These are phyloP conservation scores for Lampropteryx suffumata DNA, from an alignment of 2,888 invertebrate species.

Conservation along the genomic window DNA sequence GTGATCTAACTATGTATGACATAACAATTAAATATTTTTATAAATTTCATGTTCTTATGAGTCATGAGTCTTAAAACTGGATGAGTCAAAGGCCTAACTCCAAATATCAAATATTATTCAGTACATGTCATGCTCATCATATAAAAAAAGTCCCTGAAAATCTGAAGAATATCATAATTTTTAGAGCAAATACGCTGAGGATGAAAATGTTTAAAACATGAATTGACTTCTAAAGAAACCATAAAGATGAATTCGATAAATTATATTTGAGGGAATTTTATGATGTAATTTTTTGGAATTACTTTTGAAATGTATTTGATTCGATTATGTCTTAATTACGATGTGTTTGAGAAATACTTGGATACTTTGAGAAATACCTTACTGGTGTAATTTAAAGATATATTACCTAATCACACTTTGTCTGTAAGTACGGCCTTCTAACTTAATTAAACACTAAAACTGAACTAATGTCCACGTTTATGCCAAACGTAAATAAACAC, in stretches of 20 bases:
- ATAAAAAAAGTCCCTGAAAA: not conserved
- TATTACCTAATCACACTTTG: not conserved
- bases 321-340: not conserved
- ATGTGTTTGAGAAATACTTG: not conserved
- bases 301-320: not conserved
- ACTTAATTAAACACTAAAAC: slow-evolving; percentile 17
- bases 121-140: too few species aligned
- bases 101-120: too few species aligned
- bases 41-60: too few species aligned
- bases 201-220: slow-evolving; percentile 22
- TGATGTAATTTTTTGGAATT: slow-evolving; percentile 14
- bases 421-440: not conserved
- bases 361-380: not conserved
- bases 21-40: too few species aligned
- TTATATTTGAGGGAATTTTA: slow-evolving; percentile 11
- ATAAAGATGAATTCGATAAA: slow-evolving; percentile 21
- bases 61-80: too few species aligned
- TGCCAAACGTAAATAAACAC: slow-evolving; percentile 10
- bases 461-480: slow-evolving; percentile 11
- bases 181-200: not conserved
- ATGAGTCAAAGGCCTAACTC: too few species aligned
- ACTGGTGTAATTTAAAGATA: not conserved
- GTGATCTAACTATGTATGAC: too few species aligned
- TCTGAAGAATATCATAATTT: not conserved
- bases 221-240: slow-evolving; percentile 19